These are phyloP conservation scores for Phortica magna DNA, from an alignment of 2,888 invertebrate species.

Conservation along the genomic window DNA sequence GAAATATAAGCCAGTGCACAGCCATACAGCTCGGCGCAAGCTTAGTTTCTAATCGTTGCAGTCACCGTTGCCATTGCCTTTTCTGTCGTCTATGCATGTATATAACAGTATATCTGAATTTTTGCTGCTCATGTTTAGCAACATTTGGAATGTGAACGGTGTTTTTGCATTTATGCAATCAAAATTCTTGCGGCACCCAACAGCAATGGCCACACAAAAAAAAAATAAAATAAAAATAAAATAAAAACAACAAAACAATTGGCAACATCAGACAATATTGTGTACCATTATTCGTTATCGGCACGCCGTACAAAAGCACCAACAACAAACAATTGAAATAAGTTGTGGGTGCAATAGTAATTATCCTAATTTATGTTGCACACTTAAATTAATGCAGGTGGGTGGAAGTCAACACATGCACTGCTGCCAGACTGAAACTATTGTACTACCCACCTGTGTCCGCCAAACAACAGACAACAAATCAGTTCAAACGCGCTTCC, in stretches of 20 bases:
- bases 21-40: constrained; percentile 45
- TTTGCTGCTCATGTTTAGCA: constrained; percentile 26
- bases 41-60: constrained; percentile 58
- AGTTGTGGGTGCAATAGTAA: constrained; percentile 72
- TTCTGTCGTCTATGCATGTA: neutral
- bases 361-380: constrained; percentile 70
- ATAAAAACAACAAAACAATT: constrained; percentile 36
- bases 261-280: neutral
- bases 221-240: too few relatives aligned
- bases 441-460: neutral
- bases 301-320: constrained; percentile 23
- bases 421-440: neutral
- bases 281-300: constrained; percentile 12
- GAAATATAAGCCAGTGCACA: constrained; percentile 61
- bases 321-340: constrained; percentile 56
- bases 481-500: neutral
- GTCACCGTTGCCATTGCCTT: constrained; percentile 53
- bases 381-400: constrained; percentile 47
- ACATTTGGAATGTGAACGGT: constrained; percentile 31
- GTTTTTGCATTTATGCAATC: constrained; percentile 62
- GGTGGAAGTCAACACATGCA: neutral
- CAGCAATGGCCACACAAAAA: neutral
- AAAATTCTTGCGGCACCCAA: constrained; percentile 60
- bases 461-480: neutral
- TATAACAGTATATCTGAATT: neutral